phyloP scores from a whole-genome alignment of 2,888 invertebrate species.

The Drosophila trichaetosa region DNA sequence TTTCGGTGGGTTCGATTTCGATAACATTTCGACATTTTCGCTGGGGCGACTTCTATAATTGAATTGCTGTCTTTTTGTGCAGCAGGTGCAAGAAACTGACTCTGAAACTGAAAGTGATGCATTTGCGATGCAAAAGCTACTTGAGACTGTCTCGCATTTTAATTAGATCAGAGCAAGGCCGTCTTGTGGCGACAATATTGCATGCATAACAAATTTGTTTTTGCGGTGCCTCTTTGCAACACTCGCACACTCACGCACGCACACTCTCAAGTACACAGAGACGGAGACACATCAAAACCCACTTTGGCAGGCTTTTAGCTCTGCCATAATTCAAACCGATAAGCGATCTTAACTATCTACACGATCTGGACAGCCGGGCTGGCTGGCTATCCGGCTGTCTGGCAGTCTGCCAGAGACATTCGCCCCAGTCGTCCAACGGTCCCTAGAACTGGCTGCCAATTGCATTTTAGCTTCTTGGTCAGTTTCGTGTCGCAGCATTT shows the following conservation, averaged over 20 bases:
- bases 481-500: slow-evolving; percentile 26
- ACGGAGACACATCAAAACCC: slow-evolving; percentile 40
- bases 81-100: slow-evolving; percentile 43
- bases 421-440: slow-evolving; percentile 16
- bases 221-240: slow-evolving; percentile 19
- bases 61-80: slow-evolving; percentile 51
- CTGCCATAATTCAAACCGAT: slow-evolving; percentile 78
- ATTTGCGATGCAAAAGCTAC: slow-evolving; percentile 1
- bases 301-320: slow-evolving; percentile 78
- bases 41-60: slow-evolving; percentile 59
- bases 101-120: slow-evolving; percentile 38
- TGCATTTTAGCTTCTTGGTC: slow-evolving; percentile 61
- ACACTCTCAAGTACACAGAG: not conserved
- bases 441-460: slow-evolving; percentile 45
- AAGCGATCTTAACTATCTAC: slow-evolving; percentile 80
- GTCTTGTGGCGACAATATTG: slow-evolving; percentile 60
- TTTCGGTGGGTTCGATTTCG: slow-evolving; percentile 43
- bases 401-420: slow-evolving; percentile 23
- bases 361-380: slow-evolving; percentile 72
- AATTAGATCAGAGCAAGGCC: slow-evolving; percentile 65
- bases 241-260: not conserved
- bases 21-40: slow-evolving; percentile 67
- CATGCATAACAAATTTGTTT: slow-evolving; percentile 65
- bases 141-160: slow-evolving; percentile 22
- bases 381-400: not conserved